Percentiles rank a stretch among this genome's conserved stretches.
These are phyloP conservation scores for Heliconius melpomene DNA, from an alignment of 1,140 invertebrate species.

Conservation along the genomic window DNA sequence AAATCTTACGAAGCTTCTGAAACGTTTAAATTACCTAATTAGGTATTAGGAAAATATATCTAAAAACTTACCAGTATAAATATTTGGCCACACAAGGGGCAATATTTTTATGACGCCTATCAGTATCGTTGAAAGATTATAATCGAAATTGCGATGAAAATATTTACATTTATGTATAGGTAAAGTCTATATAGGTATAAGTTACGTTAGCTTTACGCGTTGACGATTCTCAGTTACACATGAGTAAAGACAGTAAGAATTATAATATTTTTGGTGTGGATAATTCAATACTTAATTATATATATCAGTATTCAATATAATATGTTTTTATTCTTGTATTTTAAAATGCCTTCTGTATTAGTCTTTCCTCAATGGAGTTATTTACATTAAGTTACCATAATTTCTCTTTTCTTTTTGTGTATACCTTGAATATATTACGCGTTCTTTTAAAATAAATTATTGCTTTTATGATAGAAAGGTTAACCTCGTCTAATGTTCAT, in stretches of 20 bases:
- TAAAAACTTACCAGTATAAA: slow-evolving; percentile 48
- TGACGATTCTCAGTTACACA: neutral
- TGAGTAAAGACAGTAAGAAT: neutral
- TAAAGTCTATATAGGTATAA: neutral
- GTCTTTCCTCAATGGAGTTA: neutral
- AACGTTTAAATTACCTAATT: slow-evolving; percentile 10
- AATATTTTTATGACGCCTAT: slow-evolving; percentile 26
- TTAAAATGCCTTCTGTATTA: neutral
- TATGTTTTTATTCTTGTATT: neutral
- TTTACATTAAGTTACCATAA: neutral
- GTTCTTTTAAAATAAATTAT: neutral
- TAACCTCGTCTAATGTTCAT: neutral
- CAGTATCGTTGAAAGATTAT: neutral
- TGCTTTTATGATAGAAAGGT: neutral
- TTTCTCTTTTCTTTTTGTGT: neutral
- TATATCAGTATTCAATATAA: neutral
- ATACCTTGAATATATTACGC: neutral
- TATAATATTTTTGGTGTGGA: neutral
- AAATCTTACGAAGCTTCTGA: slow-evolving; percentile 20
- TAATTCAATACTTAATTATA: neutral
- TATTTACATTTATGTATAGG: slow-evolving; percentile 5
- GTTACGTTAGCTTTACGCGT: neutral
- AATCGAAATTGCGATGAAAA: neutral
- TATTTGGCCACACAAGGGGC: slow-evolving; percentile 55
- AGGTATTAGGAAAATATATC: slow-evolving; percentile 30